Evolutionary conservation across 2,797 vertebrate species (phyloP), one percentile per base, ranked within the genome.

Genomic region (Danio choprae): DNA sequence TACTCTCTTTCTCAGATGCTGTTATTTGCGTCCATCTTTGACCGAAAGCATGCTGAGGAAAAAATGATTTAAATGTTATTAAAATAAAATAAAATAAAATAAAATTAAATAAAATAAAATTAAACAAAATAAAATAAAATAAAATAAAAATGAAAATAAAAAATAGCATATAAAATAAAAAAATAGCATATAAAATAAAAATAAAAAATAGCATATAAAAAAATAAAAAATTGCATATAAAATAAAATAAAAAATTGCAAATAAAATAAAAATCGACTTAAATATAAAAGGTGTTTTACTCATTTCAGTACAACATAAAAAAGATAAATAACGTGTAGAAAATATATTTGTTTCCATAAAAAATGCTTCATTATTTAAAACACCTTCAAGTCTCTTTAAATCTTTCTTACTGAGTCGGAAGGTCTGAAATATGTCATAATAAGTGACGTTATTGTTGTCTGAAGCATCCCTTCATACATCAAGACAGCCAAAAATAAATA

Each of bases 11-110:
- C 20, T 68, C 63, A 36, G 63, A 18, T 48, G n/a, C 53, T 15
- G 64, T 59, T 58, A 44, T 50, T 55, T 46, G 51, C 44, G 51
- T 56, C 40, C 29, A 22, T 76, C 60, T 53, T n/a, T 76, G 60
- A 76, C 8, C 60, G 43, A 65, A 58, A 59, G 64, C 53, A 69
- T 69, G 53, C 64, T 22, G 29, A 50, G 36, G 6, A 50, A 77
- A 58, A 77, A 44, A 18, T 76, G 12, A 18, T 15, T n/a, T 50
- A 65, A 44, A 44, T 36, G 4, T 29, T 29, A 68, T 18, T 53
- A n/a, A 9, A 16, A 20, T 29, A 75, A 53, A 70, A 69, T 15
- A 69, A 38, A 51, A 55, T 16, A 36, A 8, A 46, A 69, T 51
- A 63, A 63, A 11, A 40, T 38, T 10, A 40, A 53, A 48, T 15